Evolutionary conservation across 2,888 invertebrate species (phyloP), one percentile per base, ranked within the genome.

Genomic region (Willowsia nigromaculata): DNA sequence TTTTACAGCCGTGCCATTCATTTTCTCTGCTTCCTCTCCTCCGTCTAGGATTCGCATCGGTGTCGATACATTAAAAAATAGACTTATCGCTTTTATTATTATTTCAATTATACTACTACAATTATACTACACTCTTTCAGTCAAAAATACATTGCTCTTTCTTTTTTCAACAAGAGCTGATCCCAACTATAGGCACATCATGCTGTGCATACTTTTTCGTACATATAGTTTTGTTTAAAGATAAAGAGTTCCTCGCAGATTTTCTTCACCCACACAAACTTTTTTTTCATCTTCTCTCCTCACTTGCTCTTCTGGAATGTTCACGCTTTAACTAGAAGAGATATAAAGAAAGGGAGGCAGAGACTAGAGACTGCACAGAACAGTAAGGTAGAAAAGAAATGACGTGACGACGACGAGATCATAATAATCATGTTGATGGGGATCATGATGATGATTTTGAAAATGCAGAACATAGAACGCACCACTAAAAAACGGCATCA

Each of bases 241-340:
- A 50, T 18, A 18, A 50, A n/a, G 50, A 50, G 59, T 18, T 37
- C 62, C 56, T 65, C 30, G 85, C 80, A 13, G 80, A 86, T 84
- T 80, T 76, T n/a, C n/a, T n/a, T 76, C 87, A 87, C 87, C 81
- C 87, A 87, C 87, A 74, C 87, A n/a, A n/a, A 68, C 33, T 59
- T 82, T 74, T 71, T 56, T 22, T 80, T 27, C n/a, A n/a, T 18
- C 53, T 40, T 62, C 59, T 62, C 27, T 0, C 59, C 5, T 1
- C 59, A 30, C 59, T 30, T 5, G 25, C 4, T 59, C 87, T 68
- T 81, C 87, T 87, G 82, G 86, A 86, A 86, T 86, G 86, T 86
- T 86, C 86, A 76, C 85, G 50, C 9, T 78, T 53, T 65, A 40
- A 33, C 86, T 78, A 65, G 78, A 85, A n/a, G 53, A 25, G 27